These are phyloP conservation scores for Phyllotis vaccarum DNA, from an alignment of 2,797 vertebrate genomes.

Conservation along the genomic window DNA sequence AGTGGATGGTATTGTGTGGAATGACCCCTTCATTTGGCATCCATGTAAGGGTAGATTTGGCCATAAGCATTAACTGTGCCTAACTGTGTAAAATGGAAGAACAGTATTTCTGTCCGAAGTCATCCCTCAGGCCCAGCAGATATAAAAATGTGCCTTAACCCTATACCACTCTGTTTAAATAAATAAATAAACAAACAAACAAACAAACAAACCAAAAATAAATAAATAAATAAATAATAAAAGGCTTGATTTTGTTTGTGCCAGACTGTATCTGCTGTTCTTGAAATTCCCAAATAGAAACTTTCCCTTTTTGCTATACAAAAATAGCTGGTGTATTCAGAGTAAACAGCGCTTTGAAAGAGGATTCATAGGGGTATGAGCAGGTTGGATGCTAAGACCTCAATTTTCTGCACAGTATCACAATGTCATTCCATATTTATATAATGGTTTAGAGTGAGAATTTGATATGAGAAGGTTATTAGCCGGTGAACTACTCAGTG, in stretches of 20 bases:
- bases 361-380: background rate
- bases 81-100: background rate
- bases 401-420: slow-evolving; percentile 62
- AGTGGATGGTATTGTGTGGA: background rate
- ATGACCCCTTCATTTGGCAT: background rate
- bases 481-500: slow-evolving; percentile 42
- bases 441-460: slow-evolving; percentile 41
- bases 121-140: background rate
- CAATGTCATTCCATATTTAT: slow-evolving; percentile 60
- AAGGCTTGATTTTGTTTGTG: background rate
- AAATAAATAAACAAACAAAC: too few relatives aligned
- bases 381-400: slow-evolving; percentile 60
- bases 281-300: slow-evolving; percentile 50
- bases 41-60: background rate
- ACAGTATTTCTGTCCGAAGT: background rate
- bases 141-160: background rate
- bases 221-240: too few relatives aligned
- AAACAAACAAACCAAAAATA: too few relatives aligned
- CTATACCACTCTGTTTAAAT: too few relatives aligned
- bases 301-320: slow-evolving; percentile 54
- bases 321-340: slow-evolving; percentile 59
- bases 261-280: background rate
- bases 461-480: slow-evolving; percentile 65
- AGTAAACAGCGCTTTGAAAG: slow-evolving; percentile 6
- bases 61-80: background rate